Base-by-base conservation (phyloP, 2,113 vertebrate species). In the Oryzias celebensis region DNA sequence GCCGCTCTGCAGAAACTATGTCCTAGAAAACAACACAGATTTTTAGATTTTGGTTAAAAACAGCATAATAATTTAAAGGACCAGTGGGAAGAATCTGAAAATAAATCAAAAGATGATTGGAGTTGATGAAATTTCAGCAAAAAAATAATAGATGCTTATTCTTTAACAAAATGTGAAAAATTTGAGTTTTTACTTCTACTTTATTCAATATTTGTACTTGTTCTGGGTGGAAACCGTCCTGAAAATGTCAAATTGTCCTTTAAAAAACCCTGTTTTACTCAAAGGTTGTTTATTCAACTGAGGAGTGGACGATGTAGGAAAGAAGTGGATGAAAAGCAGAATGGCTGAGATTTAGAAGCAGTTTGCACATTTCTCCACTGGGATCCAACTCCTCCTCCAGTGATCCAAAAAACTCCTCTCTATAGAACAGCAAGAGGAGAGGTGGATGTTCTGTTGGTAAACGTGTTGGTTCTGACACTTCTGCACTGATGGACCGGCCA, bases 391-490 rank as follows among this genome's bases (percentile, higher is more conserved):
- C 36, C 36, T 36, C 36, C 36, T 10, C 8, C 26, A 6, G 26
- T 6, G 10, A 0, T 36, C 8, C 44, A 56, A 48, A 50, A 45
- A 41, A 31, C 62, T 44, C 20, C 52, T 71, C 52, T 68, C 45
- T 28, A 56, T 62, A 72, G 12, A 63, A 68, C 65, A 43, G 22
- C 8, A 74, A 62, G 1, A 72, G 1, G 26, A 28, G 26, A 28
- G 7, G 4, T 28, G 3, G 26, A 28, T 6, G 26, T 28, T 28
- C 26, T 28, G 3, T 28, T 5, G 26, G 26, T 64, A 49, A 52
- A 70, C 4, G 15, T 16, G 66, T 24, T 14, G 14, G 48, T 50
- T 18, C 14, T 51, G 20, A 23, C n/a, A 28, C 23, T 16, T n/a
- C 2, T 15, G 4, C 45, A 3, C 45, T 47, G 14, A n/a, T n/a